These are phyloP conservation scores for Hipposideros armiger DNA, from an alignment of 2,113 vertebrate genomes.

Conservation along the genomic window DNA sequence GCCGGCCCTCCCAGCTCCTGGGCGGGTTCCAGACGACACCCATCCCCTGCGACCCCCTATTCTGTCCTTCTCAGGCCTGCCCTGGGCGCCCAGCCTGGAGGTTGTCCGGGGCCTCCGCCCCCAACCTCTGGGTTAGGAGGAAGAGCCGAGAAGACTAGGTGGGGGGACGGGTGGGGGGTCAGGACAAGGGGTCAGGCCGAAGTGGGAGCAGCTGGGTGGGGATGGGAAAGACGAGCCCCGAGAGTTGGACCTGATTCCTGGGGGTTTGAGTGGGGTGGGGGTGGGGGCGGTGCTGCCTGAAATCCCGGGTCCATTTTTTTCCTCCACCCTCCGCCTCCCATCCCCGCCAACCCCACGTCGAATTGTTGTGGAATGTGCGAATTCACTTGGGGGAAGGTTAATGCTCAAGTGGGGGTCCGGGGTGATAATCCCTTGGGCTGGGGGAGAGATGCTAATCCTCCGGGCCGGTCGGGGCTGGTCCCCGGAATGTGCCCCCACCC, in stretches of 20 bases:
- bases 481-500: slow-evolving; percentile 82
- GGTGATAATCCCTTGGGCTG: slow-evolving; percentile 75
- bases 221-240: not conserved
- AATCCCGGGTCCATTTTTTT: slow-evolving; percentile 3
- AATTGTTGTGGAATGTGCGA: slow-evolving; percentile 73
- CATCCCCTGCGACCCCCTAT: too few relatives aligned
- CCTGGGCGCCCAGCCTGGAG: slow-evolving; percentile 46
- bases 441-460: slow-evolving; percentile 77
- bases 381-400: slow-evolving; percentile 55
- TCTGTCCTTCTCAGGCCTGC: not conserved
- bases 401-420: slow-evolving; percentile 75
- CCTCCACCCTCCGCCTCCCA: not conserved
- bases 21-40: not conserved
- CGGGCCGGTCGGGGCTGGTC: slow-evolving; percentile 81
- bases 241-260: not conserved
- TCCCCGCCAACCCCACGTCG: not conserved
- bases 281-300: not conserved
- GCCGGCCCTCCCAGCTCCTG: not conserved
- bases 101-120: not conserved
- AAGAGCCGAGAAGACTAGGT: not conserved
- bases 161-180: slow-evolving; percentile 19
- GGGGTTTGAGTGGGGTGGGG: not conserved
- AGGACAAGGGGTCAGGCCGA: slow-evolving; percentile 58
- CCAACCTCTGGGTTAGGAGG: slow-evolving; percentile 19
- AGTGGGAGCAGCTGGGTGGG: slow-evolving; percentile 22